Base-by-base conservation (phyloP, 2,113 vertebrate species). In the Myiozetetes cayanensis region DNA sequence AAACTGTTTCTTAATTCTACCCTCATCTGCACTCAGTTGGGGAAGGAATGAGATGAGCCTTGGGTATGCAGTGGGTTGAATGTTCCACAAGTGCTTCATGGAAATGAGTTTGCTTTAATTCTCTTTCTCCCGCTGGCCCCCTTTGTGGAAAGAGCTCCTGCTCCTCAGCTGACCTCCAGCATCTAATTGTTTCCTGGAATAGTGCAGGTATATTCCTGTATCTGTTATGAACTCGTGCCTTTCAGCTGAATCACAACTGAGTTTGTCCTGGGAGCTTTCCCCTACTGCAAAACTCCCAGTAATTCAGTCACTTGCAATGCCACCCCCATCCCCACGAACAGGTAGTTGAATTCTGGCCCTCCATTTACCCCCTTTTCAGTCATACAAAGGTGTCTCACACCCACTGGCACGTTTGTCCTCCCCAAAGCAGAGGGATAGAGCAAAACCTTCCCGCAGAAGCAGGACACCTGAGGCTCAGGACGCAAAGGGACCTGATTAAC, bases 211-310 rank as follows among this genome's bases (percentile, higher is more conserved):
- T 86, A 84, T 71, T 62, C 6, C 24, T 4, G 2, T 37, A 13
- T 47, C 10, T 50, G 8, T 35, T 59, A 41, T 5, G 20, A 67
- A 21, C 20, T 44, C 47, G 11, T 52, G 14, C 33, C 31, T 58
- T 37, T 72, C 33, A 70, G 75, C 28, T 70, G 59, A 80, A 55
- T 59, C 35, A 39, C 31, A 79, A 43, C 0, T 43, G 52, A 37
- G 41, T 7, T 67, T 63, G 39, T 31, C 25, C 46, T 49, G 25
- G 23, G 24, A 73, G 11, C 10, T 79, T 21, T 9, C 3, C 49
- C 9, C 0, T 0, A 0, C 39, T n/a, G 15, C 2, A 2, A 35
- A 88, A 21, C 28, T 92, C 10, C n/a, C 35, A 59, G 17, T 30
- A 43, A 47, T 47, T 81, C 27, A 46, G 21, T 12, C 27, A 10